Conservation (phyloP, 2,888 invertebrate species). For the Torymus aiolomorphi region DNA sequence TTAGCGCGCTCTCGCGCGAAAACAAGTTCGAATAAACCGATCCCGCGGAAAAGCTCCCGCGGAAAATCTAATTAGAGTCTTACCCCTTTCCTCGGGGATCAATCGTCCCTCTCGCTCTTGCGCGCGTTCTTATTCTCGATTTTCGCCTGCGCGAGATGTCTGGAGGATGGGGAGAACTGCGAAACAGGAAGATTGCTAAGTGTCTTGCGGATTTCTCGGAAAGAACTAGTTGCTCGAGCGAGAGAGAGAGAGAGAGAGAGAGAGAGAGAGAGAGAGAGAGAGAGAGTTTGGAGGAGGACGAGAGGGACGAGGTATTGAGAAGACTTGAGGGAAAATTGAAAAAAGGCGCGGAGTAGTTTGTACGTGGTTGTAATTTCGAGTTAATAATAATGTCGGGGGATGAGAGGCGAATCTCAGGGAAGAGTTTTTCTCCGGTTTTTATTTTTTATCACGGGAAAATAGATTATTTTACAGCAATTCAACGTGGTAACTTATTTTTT, state of each 20-base stretch:
- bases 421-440: too few relatives aligned
- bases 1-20: slow-evolving; percentile 52
- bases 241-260: too few relatives aligned
- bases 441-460: background rate
- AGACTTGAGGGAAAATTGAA: too few relatives aligned
- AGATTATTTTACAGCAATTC: too few relatives aligned
- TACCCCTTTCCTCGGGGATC: slow-evolving; percentile 52
- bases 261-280: too few relatives aligned
- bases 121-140: background rate
- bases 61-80: slow-evolving; percentile 61
- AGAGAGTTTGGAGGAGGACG: too few relatives aligned
- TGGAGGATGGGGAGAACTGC: background rate
- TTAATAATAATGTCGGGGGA: background rate
- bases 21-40: slow-evolving; percentile 57
- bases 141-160: background rate
- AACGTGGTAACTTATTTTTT: too few relatives aligned
- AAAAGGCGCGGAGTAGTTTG: too few relatives aligned
- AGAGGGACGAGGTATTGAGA: too few relatives aligned
- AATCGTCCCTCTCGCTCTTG: slow-evolving; percentile 25
- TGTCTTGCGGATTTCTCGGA: slow-evolving; percentile 27
- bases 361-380: background rate
- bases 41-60: slow-evolving; percentile 23
- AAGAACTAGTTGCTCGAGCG: background rate
- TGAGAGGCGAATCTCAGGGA: too few relatives aligned
- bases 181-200: slow-evolving; percentile 28